Percentiles rank a stretch among this genome's conserved stretches.
Evolutionary conservation across 2,113 vertebrate genomes (phyloP).

Genomic region (Eurystomus gularis): DNA sequence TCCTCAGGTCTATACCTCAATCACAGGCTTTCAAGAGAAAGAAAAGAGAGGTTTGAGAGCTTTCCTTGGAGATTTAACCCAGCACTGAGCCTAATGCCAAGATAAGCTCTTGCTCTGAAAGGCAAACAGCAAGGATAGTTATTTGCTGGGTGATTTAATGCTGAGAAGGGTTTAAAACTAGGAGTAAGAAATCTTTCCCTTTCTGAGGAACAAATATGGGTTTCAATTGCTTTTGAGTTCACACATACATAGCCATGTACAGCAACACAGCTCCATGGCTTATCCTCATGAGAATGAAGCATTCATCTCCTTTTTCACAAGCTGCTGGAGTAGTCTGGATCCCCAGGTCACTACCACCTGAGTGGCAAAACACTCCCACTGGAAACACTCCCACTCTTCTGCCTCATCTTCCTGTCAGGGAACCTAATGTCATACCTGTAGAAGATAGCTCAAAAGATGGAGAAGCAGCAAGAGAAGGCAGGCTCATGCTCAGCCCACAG

Average conservation of each 20-base stretch:
- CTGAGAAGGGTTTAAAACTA: not conserved
- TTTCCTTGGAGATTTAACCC: not conserved
- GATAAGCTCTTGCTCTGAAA: not conserved
- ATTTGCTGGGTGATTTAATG: not conserved
- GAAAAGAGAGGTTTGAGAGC: not conserved
- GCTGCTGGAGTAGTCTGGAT: not conserved
- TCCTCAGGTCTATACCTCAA: not conserved
- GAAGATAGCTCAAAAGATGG: not conserved
- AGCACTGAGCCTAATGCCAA: not conserved
- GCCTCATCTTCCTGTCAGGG: not conserved
- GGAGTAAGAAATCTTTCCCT: not conserved
- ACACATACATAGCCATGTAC: accelerated
- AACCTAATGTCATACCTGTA: not conserved
- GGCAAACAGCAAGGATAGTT: not conserved
- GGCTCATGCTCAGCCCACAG: accelerated
- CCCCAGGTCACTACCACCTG: not conserved
- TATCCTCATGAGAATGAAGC: not conserved
- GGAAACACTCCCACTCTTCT: not conserved
- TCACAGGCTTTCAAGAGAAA: not conserved
- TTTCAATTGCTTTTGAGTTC: not conserved
- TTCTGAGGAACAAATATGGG: not conserved
- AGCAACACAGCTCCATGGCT: not conserved
- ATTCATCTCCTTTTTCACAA: not conserved
- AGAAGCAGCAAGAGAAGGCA: not conserved
- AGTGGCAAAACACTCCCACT: not conserved